Evolutionary conservation across 2,113 vertebrate genomes (phyloP).

Genomic region (Diadophis punctatus): DNA sequence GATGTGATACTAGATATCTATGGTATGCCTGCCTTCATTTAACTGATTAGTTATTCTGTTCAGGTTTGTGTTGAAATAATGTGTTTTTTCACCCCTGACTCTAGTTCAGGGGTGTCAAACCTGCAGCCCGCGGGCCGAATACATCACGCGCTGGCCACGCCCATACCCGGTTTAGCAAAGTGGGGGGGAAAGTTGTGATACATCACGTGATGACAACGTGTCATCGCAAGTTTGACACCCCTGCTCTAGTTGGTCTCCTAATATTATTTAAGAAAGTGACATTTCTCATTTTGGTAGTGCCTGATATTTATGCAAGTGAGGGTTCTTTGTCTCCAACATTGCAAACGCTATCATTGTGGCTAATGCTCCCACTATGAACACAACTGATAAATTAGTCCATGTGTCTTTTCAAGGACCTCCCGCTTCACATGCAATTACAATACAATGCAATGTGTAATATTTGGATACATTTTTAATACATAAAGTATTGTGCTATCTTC

Average conservation of each 20-base stretch:
- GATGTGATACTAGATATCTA: not conserved
- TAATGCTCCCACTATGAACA: not conserved
- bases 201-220: too few species aligned
- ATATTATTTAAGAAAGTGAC: not conserved
- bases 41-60: not conserved
- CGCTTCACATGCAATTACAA: not conserved
- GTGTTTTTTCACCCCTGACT: not conserved
- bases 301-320: not conserved
- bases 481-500: not conserved
- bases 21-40: not conserved
- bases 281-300: not conserved
- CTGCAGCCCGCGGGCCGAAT: too few species aligned
- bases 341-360: not conserved
- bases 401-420: not conserved
- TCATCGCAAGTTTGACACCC: too few species aligned
- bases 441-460: not conserved
- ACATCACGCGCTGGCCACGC: too few species aligned
- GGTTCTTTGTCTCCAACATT: not conserved
- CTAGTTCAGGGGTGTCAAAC: not conserved
- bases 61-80: not conserved
- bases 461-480: not conserved
- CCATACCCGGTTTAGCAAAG: too few species aligned
- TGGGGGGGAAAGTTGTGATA: too few species aligned
- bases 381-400: not conserved
- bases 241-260: not conserved